These are phyloP conservation scores for Smutsia temminckii DNA, from an alignment of 2,797 vertebrate species.

Conservation along the genomic window DNA sequence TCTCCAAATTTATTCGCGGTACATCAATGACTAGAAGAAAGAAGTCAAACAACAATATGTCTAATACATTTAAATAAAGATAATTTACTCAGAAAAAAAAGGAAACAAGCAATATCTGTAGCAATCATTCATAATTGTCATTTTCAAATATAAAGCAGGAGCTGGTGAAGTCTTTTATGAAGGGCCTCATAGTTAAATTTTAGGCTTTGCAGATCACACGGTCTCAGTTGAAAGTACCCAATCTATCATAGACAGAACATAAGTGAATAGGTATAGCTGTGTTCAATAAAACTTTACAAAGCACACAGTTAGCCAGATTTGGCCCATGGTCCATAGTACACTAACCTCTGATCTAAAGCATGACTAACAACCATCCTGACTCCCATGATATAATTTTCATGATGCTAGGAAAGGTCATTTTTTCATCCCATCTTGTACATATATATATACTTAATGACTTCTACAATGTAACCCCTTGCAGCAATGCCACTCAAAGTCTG, in stretches of 20 bases:
- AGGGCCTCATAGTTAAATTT: background rate
- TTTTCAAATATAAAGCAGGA: constrained; percentile 35
- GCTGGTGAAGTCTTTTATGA: background rate
- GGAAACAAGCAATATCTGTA: background rate
- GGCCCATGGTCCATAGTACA: background rate
- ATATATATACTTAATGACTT: background rate
- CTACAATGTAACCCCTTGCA: background rate
- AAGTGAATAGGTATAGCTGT: background rate
- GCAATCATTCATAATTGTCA: background rate
- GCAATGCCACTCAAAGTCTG: background rate
- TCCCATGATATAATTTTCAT: background rate
- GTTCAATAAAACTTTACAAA: constrained; percentile 31
- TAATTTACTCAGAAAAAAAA: background rate
- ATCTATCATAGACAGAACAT: background rate
- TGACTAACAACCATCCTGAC: background rate
- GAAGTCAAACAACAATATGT: constrained; percentile 39
- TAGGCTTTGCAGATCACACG: background rate
- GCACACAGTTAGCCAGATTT: background rate
- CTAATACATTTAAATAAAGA: constrained; percentile 27
- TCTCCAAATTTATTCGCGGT: constrained; percentile 83
- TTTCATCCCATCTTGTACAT: background rate
- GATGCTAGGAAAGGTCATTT: background rate
- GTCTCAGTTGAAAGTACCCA: background rate
- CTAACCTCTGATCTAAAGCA: background rate
- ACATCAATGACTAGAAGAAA: constrained; percentile 76